Evolutionary conservation across 2,113 vertebrate genomes (phyloP), one percentile per base, ranked within the genome.

Genomic region (Marcusenius ussheri): DNA sequence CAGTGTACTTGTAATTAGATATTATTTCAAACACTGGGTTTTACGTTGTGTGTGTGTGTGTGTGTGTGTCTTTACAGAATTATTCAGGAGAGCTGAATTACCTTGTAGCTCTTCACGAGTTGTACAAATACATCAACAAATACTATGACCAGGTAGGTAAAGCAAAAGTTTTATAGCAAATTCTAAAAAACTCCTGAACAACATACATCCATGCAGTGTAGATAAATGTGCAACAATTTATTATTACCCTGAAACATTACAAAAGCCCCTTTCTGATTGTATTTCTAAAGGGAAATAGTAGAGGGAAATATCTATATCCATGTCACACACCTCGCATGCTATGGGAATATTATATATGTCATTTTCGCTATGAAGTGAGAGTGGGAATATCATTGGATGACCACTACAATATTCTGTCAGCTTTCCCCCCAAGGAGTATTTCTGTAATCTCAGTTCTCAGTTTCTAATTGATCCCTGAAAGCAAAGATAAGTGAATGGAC

Each of bases 81-180:
- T 98, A 97, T 91, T 96, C 97, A 77, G 97, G 97, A 87, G 98
- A 98, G 94, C 97, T 99, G 42, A 99, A 99, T 94, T 97, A 96
- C 13, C 94, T 98, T 15, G 98, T 98, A 93, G 98, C 98, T 92
- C 94, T 99, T 39, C 97, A 99, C 1, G 98, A 99, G 92, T 94
- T 99, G 92, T 99, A 99, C 96, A 99, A 99, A 94, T 99, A 99
- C 94, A 99, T 99, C 96, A 99, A 98, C 96, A 99, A 99, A 91
- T 99, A 99, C 94, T 99, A 99, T 1, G 98, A 99, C 93, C 98
- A 99, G 95, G 98, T 99, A 91, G 96, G 97, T 94, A 31, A 19
- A 45, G 87, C 8, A 62, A 53, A 53, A 21, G 45, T 42, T 27
- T 19, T 51, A 15, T 87, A 39, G 21, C 2, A 10, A 84, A 77